Conservation (phyloP, 2,797 vertebrate genomes). For the Myotis planiceps region DNA sequence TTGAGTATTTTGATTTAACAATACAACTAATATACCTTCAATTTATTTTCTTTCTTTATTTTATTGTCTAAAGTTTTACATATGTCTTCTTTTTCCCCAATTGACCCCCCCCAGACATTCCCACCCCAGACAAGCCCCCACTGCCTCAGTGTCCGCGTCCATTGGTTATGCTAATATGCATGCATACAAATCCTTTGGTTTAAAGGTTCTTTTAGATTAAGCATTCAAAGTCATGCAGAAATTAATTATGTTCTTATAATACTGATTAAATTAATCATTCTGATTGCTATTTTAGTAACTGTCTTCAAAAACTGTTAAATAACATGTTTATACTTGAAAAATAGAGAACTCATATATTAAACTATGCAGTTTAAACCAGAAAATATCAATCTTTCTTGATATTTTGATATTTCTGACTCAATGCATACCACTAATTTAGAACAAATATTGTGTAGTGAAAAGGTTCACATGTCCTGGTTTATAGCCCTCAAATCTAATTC, state of each 20-base stretch:
- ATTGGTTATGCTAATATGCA: too few species aligned
- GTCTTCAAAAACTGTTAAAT: conserved; percentile 43
- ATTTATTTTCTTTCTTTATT: neutral
- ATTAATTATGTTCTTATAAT: conserved; percentile 55
- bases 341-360: conserved; percentile 14
- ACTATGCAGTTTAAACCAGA: neutral
- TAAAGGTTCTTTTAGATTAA: conserved; percentile 43
- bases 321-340: conserved; percentile 48
- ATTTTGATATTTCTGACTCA: conserved; percentile 37
- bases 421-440: neutral
- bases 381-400: neutral
- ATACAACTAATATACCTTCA: conserved; percentile 30
- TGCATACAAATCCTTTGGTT: too few species aligned
- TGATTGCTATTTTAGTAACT: conserved; percentile 53
- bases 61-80: too few species aligned
- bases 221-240: conserved; percentile 55
- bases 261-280: conserved; percentile 63
- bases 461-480: neutral
- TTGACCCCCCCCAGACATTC: too few species aligned
- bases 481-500: neutral
- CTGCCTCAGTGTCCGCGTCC: too few species aligned
- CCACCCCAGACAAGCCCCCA: too few species aligned
- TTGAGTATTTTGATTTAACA: conserved; percentile 8
- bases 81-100: too few species aligned
- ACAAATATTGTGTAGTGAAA: neutral